Percentiles rank a stretch among this genome's conserved stretches.
These are phyloP conservation scores for Ceratitis capitata DNA, from an alignment of 1,140 invertebrate species.

Conservation along the genomic window DNA sequence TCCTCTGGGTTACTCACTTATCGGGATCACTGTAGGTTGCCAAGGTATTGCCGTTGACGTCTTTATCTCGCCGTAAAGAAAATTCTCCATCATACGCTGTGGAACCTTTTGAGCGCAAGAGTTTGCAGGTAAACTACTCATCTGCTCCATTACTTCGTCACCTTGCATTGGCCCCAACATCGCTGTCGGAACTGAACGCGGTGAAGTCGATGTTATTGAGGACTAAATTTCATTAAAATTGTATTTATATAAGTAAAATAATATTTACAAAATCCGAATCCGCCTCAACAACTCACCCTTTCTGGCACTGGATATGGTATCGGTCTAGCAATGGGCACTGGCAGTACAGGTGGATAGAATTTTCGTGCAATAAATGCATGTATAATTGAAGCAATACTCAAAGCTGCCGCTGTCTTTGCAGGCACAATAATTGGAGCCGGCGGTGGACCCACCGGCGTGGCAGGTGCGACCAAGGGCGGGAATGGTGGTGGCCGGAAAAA, in stretches of 20 bases:
- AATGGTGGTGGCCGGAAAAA: background rate
- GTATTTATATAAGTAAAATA: background rate
- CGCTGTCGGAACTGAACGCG: background rate
- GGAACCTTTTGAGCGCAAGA: background rate
- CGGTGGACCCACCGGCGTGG: background rate
- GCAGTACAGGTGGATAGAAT: conserved; percentile 43
- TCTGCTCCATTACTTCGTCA: background rate
- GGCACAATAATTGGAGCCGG: conserved; percentile 41
- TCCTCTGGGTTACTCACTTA: background rate
- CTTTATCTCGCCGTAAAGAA: background rate
- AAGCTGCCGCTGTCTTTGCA: conserved; percentile 40
- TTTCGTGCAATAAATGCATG: conserved; percentile 42
- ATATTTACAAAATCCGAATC: background rate
- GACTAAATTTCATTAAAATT: background rate
- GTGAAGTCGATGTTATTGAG: background rate
- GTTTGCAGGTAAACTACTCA: background rate
- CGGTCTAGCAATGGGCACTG: conserved; percentile 40
- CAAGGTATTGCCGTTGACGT: background rate
- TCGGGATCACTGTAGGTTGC: background rate
- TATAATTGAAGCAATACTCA: conserved; percentile 42
- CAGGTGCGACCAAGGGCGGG: conserved; percentile 22
- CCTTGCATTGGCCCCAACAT: background rate
- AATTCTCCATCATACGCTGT: background rate
- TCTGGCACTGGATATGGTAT: conserved; percentile 38
- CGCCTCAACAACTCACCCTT: background rate